Evolutionary conservation across 1,140 invertebrate species (phyloP).

Genomic region (Pinna nobilis): DNA sequence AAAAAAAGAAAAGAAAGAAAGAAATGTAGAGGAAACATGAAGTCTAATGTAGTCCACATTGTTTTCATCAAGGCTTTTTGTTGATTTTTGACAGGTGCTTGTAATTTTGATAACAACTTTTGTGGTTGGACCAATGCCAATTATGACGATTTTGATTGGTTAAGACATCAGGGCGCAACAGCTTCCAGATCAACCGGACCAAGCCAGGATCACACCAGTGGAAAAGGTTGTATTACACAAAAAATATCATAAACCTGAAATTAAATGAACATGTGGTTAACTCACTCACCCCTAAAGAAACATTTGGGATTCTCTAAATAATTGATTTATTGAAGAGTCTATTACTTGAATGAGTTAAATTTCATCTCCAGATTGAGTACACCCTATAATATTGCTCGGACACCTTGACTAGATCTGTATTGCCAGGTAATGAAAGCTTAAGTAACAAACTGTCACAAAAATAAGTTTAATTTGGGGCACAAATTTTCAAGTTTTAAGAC

Average conservation of each 20-base stretch:
- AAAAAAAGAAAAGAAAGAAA: not conserved
- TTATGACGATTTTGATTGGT: conserved; percentile 69
- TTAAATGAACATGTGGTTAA: not conserved
- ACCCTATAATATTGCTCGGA: not conserved
- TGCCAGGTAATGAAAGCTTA: too few species aligned
- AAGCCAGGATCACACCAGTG: conserved; percentile 68
- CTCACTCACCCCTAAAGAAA: too few species aligned
- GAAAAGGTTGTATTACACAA: conserved; percentile 26
- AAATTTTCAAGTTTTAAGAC: too few species aligned
- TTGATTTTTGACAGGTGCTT: conserved; percentile 35
- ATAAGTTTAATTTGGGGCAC: too few species aligned
- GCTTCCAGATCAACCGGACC: conserved; percentile 56
- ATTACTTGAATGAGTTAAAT: not conserved
- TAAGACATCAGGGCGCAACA: conserved; percentile 54
- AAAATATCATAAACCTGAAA: not conserved
- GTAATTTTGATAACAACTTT: conserved; percentile 66
- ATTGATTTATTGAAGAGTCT: too few species aligned
- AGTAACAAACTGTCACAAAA: too few species aligned
- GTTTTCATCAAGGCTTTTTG: not conserved
- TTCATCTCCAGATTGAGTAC: not conserved
- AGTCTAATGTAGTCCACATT: not conserved
- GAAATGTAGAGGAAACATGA: not conserved
- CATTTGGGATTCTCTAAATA: too few species aligned
- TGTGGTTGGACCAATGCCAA: conserved; percentile 59
- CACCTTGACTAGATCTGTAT: not conserved